Evolutionary conservation across 2,888 invertebrate genomes (phyloP).

Genomic region (Polydrusus pterygomalis): DNA sequence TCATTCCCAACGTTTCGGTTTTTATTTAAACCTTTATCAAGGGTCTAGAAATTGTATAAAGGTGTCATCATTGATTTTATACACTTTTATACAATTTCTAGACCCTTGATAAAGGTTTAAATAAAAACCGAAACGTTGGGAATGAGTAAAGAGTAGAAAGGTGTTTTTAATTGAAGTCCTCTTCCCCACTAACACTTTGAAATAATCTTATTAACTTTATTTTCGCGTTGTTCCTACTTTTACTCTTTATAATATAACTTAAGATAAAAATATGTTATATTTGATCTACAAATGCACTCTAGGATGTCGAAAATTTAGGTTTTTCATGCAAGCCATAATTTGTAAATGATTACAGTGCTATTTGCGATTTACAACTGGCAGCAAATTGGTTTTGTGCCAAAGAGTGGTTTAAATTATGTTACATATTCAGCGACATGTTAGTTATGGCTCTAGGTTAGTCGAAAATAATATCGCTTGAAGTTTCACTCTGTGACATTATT

Average conservation of each 20-base stretch:
- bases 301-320: slow-evolving; percentile 39
- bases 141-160: too few species aligned
- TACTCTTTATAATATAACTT: background rate
- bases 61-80: too few species aligned
- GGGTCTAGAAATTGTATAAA: too few species aligned
- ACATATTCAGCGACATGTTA: slow-evolving; percentile 35
- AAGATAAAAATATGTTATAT: slow-evolving; percentile 10
- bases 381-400: slow-evolving; percentile 41
- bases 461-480: slow-evolving; percentile 12
- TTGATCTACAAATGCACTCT: slow-evolving; percentile 50
- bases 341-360: slow-evolving; percentile 41
- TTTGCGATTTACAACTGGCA: slow-evolving; percentile 48
- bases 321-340: slow-evolving; percentile 52
- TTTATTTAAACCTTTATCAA: too few species aligned
- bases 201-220: background rate
- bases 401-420: slow-evolving; percentile 33
- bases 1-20: too few species aligned
- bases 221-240: background rate
- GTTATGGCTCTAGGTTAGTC: slow-evolving; percentile 18
- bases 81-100: too few species aligned
- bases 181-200: too few species aligned
- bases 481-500: background rate
- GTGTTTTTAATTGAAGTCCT: too few species aligned
- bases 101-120: too few species aligned
- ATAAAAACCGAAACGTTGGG: too few species aligned